Evolutionary conservation across 2,888 invertebrate genomes (phyloP).

Genomic region (Abrostola triplasia): DNA sequence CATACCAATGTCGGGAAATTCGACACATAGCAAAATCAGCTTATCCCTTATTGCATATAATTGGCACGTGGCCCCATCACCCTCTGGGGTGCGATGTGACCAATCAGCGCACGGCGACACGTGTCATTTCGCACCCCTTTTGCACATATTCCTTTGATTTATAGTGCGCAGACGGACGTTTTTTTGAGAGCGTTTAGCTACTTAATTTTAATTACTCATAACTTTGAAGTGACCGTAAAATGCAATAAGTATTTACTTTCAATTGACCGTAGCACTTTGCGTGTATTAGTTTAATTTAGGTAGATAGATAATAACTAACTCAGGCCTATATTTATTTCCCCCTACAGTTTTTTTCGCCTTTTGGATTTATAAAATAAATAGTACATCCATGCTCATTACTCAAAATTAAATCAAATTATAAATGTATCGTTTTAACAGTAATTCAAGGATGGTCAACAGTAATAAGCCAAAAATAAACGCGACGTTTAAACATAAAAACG

Average conservation of each 20-base stretch:
- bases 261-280: no score
- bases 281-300: background rate
- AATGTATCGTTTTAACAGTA: no score
- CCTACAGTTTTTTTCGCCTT: no score
- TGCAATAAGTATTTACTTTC: no score
- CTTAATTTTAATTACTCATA: background rate
- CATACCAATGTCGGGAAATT: slow-evolving; percentile 42
- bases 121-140: slow-evolving; percentile 86
- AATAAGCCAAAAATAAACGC: no score
- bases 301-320: background rate
- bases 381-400: no score
- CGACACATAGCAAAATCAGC: slow-evolving; percentile 71
- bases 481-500: slow-evolving; percentile 5
- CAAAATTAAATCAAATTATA: no score
- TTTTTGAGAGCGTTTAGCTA: slow-evolving; percentile 14
- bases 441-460: no score
- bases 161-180: slow-evolving; percentile 60
- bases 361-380: no score
- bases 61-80: slow-evolving; percentile 61
- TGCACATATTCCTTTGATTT: slow-evolving; percentile 80
- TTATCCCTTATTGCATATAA: slow-evolving; percentile 79
- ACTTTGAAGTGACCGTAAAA: no score
- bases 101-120: slow-evolving; percentile 82
- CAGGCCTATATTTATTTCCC: no score
- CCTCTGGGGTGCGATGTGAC: slow-evolving; percentile 69